Conservation (phyloP, 2,113 vertebrate species). For the Psammodynastes pulverulentus region DNA sequence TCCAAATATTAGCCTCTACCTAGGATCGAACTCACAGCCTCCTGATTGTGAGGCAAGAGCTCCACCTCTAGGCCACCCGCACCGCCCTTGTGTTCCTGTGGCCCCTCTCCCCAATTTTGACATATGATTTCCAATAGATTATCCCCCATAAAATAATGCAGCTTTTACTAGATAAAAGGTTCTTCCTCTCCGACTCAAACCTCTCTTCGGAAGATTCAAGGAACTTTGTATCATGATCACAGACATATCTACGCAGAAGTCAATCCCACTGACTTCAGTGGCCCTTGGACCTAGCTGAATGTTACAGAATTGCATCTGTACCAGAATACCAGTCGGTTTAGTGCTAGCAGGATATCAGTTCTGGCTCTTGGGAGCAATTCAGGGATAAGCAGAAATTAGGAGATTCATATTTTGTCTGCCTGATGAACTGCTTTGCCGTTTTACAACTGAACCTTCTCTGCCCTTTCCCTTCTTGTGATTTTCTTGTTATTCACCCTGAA, state of each 20-base stretch:
- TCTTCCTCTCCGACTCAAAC: not conserved
- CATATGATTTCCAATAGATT: not conserved
- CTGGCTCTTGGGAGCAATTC: not conserved
- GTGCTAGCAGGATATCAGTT: not conserved
- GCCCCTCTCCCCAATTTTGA: not conserved
- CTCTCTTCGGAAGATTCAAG: not conserved
- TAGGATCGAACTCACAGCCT: too few species aligned
- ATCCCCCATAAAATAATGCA: not conserved
- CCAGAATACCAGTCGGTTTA: not conserved
- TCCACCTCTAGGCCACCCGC: too few species aligned
- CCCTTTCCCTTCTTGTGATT: not conserved
- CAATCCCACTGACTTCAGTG: not conserved
- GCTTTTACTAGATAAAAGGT: not conserved
- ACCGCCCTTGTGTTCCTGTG: not conserved
- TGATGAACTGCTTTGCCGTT: not conserved
- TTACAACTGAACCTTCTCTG: not conserved
- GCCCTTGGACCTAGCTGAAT: not conserved
- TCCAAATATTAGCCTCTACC: too few species aligned
- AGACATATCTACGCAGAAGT: not conserved
- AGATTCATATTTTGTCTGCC: not conserved
- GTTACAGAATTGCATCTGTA: not conserved
- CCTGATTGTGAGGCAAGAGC: too few species aligned
- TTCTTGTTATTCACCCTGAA: not conserved
- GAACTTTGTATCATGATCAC: not conserved
- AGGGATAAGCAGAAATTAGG: not conserved